Conservation (phyloP, 2,113 vertebrate genomes). For the Anarrhichthys ocellatus region DNA sequence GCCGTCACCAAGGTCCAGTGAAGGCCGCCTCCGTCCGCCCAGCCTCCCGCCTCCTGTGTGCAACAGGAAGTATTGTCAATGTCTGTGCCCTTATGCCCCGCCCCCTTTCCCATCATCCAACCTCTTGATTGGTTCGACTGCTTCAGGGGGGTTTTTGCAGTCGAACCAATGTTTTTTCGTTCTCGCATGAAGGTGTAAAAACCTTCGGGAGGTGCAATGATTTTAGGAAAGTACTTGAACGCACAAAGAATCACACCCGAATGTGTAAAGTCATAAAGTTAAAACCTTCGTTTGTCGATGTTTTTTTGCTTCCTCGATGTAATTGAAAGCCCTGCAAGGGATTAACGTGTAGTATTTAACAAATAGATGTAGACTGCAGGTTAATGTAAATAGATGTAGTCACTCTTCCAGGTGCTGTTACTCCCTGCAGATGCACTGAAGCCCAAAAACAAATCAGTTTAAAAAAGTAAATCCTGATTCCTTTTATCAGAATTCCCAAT, state of each 20-base stretch:
- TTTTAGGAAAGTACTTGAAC: slow-evolving; percentile 43
- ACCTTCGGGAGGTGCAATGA: slow-evolving; percentile 45
- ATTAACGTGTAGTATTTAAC: neutral
- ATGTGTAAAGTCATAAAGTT: neutral
- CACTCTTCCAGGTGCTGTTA: neutral
- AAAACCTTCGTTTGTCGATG: neutral
- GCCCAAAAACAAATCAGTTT: neutral
- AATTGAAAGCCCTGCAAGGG: neutral
- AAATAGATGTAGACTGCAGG: neutral
- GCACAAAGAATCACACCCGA: neutral
- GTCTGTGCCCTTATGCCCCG: neutral
- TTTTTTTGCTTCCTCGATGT: slow-evolving; percentile 15
- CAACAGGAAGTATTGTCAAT: slow-evolving; percentile 28
- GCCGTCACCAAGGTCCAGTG: slow-evolving; percentile 92
- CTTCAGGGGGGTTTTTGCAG: neutral
- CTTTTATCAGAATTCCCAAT: neutral
- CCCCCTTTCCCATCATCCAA: neutral
- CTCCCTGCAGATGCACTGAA: neutral
- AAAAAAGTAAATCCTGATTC: neutral
- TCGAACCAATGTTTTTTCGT: slow-evolving; percentile 39
- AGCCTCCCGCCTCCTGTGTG: slow-evolving; percentile 4
- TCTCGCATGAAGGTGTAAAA: slow-evolving; percentile 11
- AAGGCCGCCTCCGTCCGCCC: slow-evolving; percentile 40
- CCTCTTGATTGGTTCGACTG: slow-evolving; percentile 44
- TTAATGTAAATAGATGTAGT: slow-evolving; percentile 47